A percentile compares a stretch with the other conserved stretches of the same genome.
These are phyloP conservation scores for Paramormyrops hopkinsi DNA, from an alignment of 2,797 vertebrate species.

Conservation along the genomic window DNA sequence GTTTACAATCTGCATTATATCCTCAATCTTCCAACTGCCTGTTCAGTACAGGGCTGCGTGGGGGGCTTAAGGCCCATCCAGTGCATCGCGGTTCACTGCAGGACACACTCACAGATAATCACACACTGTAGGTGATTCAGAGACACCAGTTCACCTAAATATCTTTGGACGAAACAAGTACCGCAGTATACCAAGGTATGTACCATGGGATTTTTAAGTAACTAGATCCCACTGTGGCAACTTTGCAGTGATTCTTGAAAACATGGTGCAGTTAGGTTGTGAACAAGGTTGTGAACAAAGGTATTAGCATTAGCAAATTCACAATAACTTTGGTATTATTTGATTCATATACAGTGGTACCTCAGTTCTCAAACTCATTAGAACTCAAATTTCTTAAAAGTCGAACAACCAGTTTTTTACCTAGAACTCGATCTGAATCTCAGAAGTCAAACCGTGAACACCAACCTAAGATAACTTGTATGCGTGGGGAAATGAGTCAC, in stretches of 20 bases:
- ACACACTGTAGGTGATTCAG: background rate
- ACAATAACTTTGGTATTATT: background rate
- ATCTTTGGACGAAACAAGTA: background rate
- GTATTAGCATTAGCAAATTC: background rate
- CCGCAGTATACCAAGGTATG: background rate
- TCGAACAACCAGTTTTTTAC: no score
- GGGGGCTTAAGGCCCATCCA: background rate
- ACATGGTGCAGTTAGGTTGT: background rate
- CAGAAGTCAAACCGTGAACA: no score
- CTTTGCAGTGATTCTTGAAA: background rate
- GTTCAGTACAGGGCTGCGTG: background rate
- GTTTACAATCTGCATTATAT: background rate
- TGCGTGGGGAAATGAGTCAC: no score
- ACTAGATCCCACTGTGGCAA: background rate
- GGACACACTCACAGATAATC: background rate
- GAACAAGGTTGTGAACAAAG: background rate
- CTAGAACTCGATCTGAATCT: no score
- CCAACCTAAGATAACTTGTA: no score
- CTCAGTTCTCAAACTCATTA: no score
- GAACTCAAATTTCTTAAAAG: no score
- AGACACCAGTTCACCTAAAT: background rate
- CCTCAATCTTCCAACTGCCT: background rate
- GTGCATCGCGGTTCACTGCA: background rate
- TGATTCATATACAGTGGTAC: no score
- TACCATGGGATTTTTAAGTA: background rate